Evolutionary conservation across 2,113 vertebrate genomes (phyloP).

Genomic region (Oostethus manadensis): DNA sequence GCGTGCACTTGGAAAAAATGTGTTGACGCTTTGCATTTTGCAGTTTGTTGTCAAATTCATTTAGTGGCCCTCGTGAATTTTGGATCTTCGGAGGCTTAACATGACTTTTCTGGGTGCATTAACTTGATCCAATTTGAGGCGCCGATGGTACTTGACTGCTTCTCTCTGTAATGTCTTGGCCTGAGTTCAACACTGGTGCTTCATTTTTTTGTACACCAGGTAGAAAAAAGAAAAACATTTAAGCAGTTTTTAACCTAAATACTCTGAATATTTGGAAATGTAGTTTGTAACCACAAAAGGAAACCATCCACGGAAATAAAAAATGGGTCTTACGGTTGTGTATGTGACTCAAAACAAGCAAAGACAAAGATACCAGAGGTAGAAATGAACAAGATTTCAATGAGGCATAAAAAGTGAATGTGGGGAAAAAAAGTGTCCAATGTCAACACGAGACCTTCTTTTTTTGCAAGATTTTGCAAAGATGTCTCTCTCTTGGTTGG

Average conservation of each 20-base stretch:
- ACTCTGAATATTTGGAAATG: conserved; percentile 7
- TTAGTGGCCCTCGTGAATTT: conserved; percentile 40
- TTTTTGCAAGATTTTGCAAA: not conserved
- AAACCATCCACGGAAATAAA: conserved; percentile 1
- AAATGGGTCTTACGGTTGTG: conserved; percentile 3
- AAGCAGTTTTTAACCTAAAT: conserved; percentile 4
- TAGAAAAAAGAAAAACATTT: not conserved
- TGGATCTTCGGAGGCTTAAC: conserved; percentile 38
- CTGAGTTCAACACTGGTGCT: conserved; percentile 35
- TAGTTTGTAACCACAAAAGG: conserved; percentile 1
- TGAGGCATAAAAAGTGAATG: conserved; percentile 22
- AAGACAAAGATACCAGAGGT: conserved; percentile 32
- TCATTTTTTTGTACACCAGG: conserved; percentile 33
- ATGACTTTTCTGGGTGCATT: conserved; percentile 37
- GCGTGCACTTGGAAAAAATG: conserved; percentile 48
- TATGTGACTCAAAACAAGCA: not conserved
- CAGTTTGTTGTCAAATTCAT: conserved; percentile 60
- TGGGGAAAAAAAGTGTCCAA: conserved; percentile 6
- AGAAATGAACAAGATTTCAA: conserved; percentile 17
- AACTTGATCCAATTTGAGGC: conserved; percentile 44
- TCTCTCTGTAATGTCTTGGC: conserved; percentile 47
- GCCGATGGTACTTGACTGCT: conserved; percentile 21
- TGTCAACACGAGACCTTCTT: conserved; percentile 3
- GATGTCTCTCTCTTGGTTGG: not conserved
- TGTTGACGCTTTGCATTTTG: conserved; percentile 39